Percentiles rank a stretch among this genome's conserved stretches.
Evolutionary conservation across 2,797 vertebrate genomes (phyloP).

Genomic region (Parauchenoglanis punctatus): DNA sequence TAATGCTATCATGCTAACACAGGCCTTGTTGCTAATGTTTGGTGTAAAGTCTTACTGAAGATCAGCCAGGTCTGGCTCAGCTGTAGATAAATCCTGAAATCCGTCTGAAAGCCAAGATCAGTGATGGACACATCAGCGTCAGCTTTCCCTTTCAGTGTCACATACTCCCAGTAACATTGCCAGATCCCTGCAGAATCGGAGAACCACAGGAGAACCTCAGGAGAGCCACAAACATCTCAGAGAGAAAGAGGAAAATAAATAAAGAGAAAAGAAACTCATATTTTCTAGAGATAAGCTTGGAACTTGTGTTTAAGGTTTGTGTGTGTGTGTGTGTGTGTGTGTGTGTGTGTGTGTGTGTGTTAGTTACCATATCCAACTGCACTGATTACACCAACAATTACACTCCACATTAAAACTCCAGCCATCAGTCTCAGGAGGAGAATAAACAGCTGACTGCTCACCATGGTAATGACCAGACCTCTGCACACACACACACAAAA

Average conservation of each 20-base stretch:
- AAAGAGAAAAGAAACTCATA: neutral
- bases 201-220: neutral
- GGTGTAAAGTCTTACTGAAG: conserved; percentile 81
- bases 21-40: neutral
- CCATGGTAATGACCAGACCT: conserved; percentile 87
- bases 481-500: conserved; percentile 68
- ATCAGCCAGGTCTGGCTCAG: conserved; percentile 92
- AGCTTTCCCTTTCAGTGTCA: conserved; percentile 74
- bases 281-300: neutral
- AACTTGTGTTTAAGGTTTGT: neutral
- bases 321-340: neutral
- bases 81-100: conserved; percentile 86
- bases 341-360: neutral
- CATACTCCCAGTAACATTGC: conserved; percentile 89
- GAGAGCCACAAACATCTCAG: neutral
- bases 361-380: conserved; percentile 83
- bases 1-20: neutral
- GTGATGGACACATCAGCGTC: conserved; percentile 81
- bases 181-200: conserved; percentile 81
- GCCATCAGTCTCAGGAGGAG: conserved; percentile 88
- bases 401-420: conserved; percentile 88
- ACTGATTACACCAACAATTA: conserved; percentile 83
- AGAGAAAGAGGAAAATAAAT: neutral
- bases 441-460: conserved; percentile 89
- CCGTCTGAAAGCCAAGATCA: conserved; percentile 87